Evolutionary conservation across 2,888 invertebrate genomes (phyloP).

Genomic region (Ethmia dodecea): DNA sequence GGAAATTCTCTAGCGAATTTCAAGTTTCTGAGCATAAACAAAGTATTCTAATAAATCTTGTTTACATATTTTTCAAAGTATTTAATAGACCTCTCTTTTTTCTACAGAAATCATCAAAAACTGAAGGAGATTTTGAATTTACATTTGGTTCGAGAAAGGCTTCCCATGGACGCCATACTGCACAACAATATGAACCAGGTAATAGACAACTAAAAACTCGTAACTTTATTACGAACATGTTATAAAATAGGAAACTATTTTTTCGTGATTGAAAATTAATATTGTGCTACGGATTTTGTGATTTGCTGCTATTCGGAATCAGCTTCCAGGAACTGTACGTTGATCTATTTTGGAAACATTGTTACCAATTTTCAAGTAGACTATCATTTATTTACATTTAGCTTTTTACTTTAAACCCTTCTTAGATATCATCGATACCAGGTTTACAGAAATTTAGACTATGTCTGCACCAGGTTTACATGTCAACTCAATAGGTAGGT

Average conservation of each 20-base stretch:
- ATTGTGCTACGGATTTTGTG: constrained; percentile 32
- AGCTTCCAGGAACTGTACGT: constrained; percentile 69
- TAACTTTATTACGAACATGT: too few relatives aligned
- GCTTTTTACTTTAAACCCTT: too few relatives aligned
- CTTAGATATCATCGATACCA: too few relatives aligned
- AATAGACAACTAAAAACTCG: too few relatives aligned
- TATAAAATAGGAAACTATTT: too few relatives aligned
- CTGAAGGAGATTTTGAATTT: constrained; percentile 88
- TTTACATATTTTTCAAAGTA: neutral
- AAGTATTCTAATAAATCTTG: too few relatives aligned
- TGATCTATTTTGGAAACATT: neutral
- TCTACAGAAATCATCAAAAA: constrained; percentile 79
- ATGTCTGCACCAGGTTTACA: too few relatives aligned
- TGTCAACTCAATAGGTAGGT: too few relatives aligned
- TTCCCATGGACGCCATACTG: constrained; percentile 86
- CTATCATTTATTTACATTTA: too few relatives aligned
- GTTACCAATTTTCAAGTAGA: neutral
- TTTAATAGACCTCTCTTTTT: neutral
- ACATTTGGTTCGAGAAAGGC: constrained; percentile 86
- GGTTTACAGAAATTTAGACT: too few relatives aligned
- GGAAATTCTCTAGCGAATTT: too few relatives aligned
- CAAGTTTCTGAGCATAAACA: too few relatives aligned
- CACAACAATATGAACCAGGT: constrained; percentile 85
- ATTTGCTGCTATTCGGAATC: constrained; percentile 50
- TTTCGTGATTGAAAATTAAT: constrained; percentile 34